Evolutionary conservation across 2,888 invertebrate species (phyloP), one percentile per base, ranked within the genome.

Genomic region (Lasioglossum morio): DNA sequence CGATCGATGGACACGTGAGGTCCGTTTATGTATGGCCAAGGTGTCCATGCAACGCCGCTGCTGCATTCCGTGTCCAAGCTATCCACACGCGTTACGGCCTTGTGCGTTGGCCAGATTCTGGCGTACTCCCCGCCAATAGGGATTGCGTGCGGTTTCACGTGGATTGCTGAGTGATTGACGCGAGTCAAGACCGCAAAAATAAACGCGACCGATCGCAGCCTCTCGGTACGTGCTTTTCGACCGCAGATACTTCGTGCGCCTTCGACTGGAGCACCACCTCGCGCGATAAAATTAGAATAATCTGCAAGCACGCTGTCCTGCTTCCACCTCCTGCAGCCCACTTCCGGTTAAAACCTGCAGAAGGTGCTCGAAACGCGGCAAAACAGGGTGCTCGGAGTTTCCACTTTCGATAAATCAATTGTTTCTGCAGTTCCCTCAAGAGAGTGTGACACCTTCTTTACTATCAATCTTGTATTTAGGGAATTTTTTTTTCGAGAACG

Each of bases 141-240:
- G 88, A 90, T 90, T 89, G 91, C 86, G 89, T 92, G 93, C 84
- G 92, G 91, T 93, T 92, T 92, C 86, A 83, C 91, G 87, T 87
- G 89, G 90, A 90, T 90, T 89, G 88, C 86, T 81, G 88, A 90
- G 86, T 88, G 90, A 92, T 92, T 87, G 89, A 92, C 90, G 86
- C 82, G 83, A 89, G 85, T 77, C 84, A 84, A 89, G 87, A 90
- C 91, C 92, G 89, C 93, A 90, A 91, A 91, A 91, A 90, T 90
- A 90, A 91, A 88, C 89, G 88, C 91, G 84, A 90, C 90, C 88
- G 88, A 89, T 91, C 88, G 88, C 75, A n/a, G 73, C 85, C 85
- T 87, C 86, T 79, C 84, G 87, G 87, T 88, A 84, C 85, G 85
- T 84, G 88, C 81, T 86, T 86, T 87, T 87, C 81, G 79, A 86